phyloP scores from a whole-genome alignment of 2,797 vertebrate species.

The Aphelocoma californica region DNA sequence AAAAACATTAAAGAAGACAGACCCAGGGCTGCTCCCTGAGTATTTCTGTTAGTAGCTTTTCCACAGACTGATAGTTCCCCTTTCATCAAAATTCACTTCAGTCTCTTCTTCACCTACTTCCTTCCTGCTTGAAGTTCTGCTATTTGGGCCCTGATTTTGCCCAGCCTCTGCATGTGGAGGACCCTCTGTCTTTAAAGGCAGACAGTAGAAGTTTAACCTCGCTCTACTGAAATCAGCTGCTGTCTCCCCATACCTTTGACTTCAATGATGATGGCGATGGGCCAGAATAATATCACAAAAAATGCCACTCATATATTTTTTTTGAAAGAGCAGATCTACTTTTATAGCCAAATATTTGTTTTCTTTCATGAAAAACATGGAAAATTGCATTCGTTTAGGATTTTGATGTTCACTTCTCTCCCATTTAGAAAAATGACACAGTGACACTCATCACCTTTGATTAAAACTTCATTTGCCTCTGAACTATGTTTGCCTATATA shows the following conservation, averaged over 20 bases:
- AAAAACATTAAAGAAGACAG: background rate
- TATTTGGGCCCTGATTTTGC: background rate
- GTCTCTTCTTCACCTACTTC: slow-evolving; percentile 17
- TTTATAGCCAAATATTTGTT: background rate
- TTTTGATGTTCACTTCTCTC: background rate
- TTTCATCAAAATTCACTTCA: background rate
- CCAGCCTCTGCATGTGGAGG: background rate
- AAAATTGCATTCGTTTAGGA: background rate
- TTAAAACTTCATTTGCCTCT: slow-evolving; percentile 5
- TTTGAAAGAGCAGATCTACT: background rate
- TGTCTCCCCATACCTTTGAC: background rate
- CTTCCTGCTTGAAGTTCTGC: slow-evolving; percentile 30
- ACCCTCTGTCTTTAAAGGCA: background rate
- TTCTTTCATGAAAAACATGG: background rate
- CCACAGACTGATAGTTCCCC: background rate
- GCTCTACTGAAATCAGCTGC: background rate
- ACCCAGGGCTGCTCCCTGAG: background rate
- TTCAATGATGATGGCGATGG: background rate
- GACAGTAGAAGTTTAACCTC: background rate
- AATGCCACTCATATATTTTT: background rate
- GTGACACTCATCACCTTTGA: background rate
- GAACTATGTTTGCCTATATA: background rate
- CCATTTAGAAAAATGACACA: background rate
- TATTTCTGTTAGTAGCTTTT: background rate
- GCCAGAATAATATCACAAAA: background rate